A percentile compares a stretch with the other conserved stretches of the same genome.
These are phyloP conservation scores for Siderastrea siderea DNA, from an alignment of 92 coral and sea anemone genomes.

Conservation along the genomic window DNA sequence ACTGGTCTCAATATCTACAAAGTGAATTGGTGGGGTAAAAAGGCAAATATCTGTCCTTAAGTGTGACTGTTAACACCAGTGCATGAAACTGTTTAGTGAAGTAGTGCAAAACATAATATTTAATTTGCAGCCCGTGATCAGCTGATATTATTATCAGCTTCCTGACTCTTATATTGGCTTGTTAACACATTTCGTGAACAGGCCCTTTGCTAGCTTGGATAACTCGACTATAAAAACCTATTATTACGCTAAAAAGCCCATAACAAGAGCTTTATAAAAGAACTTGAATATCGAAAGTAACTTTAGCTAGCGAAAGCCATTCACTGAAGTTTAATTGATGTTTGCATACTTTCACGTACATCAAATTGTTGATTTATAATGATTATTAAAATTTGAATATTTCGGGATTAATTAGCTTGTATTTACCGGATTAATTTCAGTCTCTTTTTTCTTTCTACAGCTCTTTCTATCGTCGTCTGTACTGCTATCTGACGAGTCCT, in stretches of 20 bases:
- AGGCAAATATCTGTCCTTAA: too few species aligned
- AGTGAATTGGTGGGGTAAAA: too few species aligned
- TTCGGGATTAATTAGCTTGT: neutral
- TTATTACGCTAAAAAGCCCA: neutral
- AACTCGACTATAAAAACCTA: neutral
- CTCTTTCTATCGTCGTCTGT: slow-evolving; percentile 88
- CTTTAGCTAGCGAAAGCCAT: too few species aligned
- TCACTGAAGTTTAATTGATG: neutral
- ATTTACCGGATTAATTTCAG: slow-evolving; percentile 86
- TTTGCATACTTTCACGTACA: neutral
- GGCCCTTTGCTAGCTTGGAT: neutral
- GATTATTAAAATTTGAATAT: neutral
- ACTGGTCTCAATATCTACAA: too few species aligned
- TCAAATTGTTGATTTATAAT: neutral
- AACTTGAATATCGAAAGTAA: neutral
- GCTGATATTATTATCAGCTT: neutral
- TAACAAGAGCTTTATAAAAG: neutral
- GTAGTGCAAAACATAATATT: neutral
- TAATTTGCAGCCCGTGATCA: neutral
- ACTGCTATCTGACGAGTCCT: slow-evolving; percentile 84
- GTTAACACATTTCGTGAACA: too few species aligned
- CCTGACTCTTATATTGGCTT: slow-evolving; percentile 12
- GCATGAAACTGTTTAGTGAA: too few species aligned
- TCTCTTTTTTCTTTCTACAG: slow-evolving; percentile 43
- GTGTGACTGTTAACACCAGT: too few species aligned